Conservation (phyloP, 2,113 vertebrate genomes). For the Takifugu flavidus region DNA sequence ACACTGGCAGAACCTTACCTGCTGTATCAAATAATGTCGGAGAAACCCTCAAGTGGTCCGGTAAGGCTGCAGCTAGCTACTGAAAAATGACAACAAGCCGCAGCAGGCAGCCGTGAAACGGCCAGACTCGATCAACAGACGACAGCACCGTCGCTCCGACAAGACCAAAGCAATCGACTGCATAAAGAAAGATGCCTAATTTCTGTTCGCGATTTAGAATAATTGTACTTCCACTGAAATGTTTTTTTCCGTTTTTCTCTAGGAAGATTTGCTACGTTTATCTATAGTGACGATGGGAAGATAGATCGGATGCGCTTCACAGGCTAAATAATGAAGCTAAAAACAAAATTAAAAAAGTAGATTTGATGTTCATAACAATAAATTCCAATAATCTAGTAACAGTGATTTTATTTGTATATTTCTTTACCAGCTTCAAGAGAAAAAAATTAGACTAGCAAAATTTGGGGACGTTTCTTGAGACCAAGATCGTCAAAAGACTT, state of each 20-base stretch:
- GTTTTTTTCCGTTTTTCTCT: too few relatives aligned
- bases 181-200: not conserved
- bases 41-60: constrained; percentile 25
- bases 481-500: not conserved
- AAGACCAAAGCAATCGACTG: not conserved
- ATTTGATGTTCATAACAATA: too few relatives aligned
- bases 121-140: constrained; percentile 26
- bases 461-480: not conserved
- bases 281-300: too few relatives aligned
- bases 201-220: too few relatives aligned
- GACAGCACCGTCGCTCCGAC: constrained; percentile 6
- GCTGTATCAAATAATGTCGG: constrained; percentile 41
- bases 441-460: too few relatives aligned
- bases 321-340: too few relatives aligned
- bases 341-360: too few relatives aligned
- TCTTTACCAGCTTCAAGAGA: not conserved
- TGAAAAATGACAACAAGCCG: constrained; percentile 60
- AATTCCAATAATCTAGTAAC: too few relatives aligned
- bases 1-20: constrained; percentile 48
- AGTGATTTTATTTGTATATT: not conserved
- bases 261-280: too few relatives aligned
- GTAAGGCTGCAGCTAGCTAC: constrained; percentile 39
- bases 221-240: too few relatives aligned
- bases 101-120: not conserved
- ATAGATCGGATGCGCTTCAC: too few relatives aligned